These are phyloP conservation scores for Pseudorhombus dupliciocellatus DNA, from an alignment of 2,113 vertebrate genomes.

Conservation along the genomic window DNA sequence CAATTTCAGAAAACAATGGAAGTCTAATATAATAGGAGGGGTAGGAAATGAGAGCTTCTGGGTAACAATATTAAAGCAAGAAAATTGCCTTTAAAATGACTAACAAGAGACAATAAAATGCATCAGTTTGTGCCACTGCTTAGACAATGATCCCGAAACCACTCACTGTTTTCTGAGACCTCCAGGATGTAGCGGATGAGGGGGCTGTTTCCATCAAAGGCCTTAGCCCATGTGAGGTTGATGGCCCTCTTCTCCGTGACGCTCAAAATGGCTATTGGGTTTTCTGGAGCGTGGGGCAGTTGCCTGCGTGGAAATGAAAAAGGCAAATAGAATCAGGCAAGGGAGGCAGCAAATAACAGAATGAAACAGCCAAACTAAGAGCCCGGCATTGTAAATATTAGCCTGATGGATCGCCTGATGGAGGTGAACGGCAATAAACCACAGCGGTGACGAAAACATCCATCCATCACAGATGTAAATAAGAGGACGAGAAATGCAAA, in stretches of 20 bases:
- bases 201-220: conserved; percentile 97
- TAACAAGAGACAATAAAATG: conserved; percentile 18
- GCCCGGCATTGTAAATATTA: conserved; percentile 55
- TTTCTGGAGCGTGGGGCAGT: conserved; percentile 93
- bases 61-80: background rate
- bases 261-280: conserved; percentile 86
- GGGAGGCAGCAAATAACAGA: conserved; percentile 48
- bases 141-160: background rate
- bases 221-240: conserved; percentile 94
- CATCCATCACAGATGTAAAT: conserved; percentile 64
- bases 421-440: conserved; percentile 44
- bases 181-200: conserved; percentile 93
- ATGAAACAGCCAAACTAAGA: conserved; percentile 40
- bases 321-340: conserved; percentile 57
- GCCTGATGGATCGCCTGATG: conserved; percentile 60
- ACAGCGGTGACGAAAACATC: conserved; percentile 51
- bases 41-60: background rate
- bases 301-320: conserved; percentile 79
- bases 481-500: conserved; percentile 16
- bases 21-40: conserved; percentile 34
- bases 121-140: background rate
- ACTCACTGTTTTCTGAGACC: conserved; percentile 98
- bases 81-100: conserved; percentile 27
- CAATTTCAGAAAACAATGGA: conserved; percentile 35
- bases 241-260: conserved; percentile 87